Conservation (phyloP, 1,140 invertebrate genomes). For the Chymomyza costata region DNA sequence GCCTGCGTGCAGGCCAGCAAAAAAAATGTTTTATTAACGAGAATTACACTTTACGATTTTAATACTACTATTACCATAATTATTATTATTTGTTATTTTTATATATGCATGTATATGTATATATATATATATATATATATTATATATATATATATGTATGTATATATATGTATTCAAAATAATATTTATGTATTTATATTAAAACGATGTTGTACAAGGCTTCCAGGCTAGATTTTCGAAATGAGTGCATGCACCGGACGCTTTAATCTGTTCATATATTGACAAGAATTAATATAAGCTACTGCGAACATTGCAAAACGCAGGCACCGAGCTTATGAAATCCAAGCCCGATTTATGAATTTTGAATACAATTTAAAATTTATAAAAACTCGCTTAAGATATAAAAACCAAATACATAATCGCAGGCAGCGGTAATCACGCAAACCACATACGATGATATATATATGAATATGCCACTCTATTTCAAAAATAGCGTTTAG, state of each 20-base stretch:
- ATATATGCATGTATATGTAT: conserved; percentile 9
- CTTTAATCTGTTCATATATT: neutral
- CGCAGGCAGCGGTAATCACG: conserved; percentile 3
- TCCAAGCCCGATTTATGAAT: conserved; percentile 37
- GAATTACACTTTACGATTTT: conserved; percentile 70
- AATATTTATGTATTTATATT: conserved; percentile 7
- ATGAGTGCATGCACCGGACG: conserved; percentile 30
- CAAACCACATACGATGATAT: conserved; percentile 9
- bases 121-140: conserved; percentile 38
- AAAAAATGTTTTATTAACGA: conserved; percentile 64
- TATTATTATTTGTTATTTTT: conserved; percentile 59
- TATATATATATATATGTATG: conserved; percentile 63
- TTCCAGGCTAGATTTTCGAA: conserved; percentile 60
- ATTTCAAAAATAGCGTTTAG: conserved; percentile 46
- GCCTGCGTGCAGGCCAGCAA: neutral
- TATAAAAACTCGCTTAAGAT: conserved; percentile 7
- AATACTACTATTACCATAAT: conserved; percentile 66
- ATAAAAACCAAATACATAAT: conserved; percentile 18
- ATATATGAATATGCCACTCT: conserved; percentile 10
- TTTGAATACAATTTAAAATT: conserved; percentile 57
- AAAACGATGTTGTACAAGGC: conserved; percentile 64
- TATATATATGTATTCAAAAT: conserved; percentile 58
- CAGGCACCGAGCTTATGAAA: conserved; percentile 46
- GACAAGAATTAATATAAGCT: conserved; percentile 12
- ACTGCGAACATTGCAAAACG: conserved; percentile 25